These are phyloP conservation scores for Laupala kohalensis DNA, from an alignment of 1,140 invertebrate species.

Conservation along the genomic window DNA sequence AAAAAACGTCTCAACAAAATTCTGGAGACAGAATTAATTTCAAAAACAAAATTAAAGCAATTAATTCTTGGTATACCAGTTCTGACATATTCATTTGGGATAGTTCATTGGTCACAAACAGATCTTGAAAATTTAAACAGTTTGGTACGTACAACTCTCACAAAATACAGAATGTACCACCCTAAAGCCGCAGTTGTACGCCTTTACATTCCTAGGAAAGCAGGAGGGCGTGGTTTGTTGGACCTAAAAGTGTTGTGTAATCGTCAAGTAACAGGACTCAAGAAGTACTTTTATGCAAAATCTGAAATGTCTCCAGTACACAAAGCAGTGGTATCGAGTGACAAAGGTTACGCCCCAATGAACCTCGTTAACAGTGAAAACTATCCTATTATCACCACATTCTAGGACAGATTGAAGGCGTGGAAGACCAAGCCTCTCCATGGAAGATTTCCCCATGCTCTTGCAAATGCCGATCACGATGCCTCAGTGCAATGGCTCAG, in stretches of 20 bases:
- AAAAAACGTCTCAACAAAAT: too few relatives aligned
- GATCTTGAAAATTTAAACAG: slow-evolving; percentile 3
- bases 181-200: background rate
- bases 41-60: too few relatives aligned
- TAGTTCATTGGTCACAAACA: background rate
- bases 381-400: background rate
- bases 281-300: background rate
- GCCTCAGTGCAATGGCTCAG: background rate
- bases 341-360: too few relatives aligned
- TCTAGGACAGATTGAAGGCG: background rate
- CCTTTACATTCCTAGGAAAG: slow-evolving; percentile 1
- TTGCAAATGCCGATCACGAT: background rate
- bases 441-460: background rate
- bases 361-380: background rate
- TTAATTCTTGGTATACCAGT: background rate
- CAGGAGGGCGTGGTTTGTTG: background rate
- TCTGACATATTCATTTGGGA: slow-evolving; percentile 1
- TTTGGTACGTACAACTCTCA: background rate
- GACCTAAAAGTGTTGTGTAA: background rate
- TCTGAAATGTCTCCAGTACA: background rate
- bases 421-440: background rate
- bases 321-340: background rate
- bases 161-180: slow-evolving; percentile 4
- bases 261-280: too few relatives aligned
- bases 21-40: too few relatives aligned